These are phyloP conservation scores for Pygmarrhopalites habei DNA, from an alignment of 1,140 invertebrate species.

Conservation along the genomic window DNA sequence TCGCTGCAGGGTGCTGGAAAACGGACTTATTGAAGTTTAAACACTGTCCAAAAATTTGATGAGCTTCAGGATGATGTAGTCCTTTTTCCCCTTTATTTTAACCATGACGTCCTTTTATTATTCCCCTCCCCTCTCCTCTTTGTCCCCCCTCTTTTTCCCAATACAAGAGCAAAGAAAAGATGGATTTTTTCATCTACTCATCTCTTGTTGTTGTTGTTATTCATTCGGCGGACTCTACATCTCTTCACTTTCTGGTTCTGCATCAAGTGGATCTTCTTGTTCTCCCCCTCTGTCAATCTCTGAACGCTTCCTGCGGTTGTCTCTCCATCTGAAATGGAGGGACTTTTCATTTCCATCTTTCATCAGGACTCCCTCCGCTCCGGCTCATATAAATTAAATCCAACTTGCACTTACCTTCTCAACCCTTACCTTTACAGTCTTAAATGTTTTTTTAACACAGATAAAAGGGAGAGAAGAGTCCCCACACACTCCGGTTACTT, in stretches of 20 bases:
- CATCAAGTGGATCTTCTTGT: background rate
- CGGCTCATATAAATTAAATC: no score
- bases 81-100: slow-evolving; percentile 19
- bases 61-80: slow-evolving; percentile 27
- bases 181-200: no score
- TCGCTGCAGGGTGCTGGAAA: slow-evolving; percentile 22
- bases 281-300: background rate
- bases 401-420: slow-evolving; percentile 6
- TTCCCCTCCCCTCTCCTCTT: slow-evolving; percentile 17
- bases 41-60: slow-evolving; percentile 38
- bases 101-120: slow-evolving; percentile 10
- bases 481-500: no score
- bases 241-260: background rate
- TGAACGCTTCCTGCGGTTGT: background rate
- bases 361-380: no score
- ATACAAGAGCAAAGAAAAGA: background rate
- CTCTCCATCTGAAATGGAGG: no score
- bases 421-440: background rate
- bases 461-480: background rate
- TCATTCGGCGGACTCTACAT: no score
- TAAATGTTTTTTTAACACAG: background rate
- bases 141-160: slow-evolving; percentile 9
- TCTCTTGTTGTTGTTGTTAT: no score
- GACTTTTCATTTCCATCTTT: no score
- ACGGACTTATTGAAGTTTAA: slow-evolving; percentile 36